phyloP scores from a whole-genome alignment of 1,140 invertebrate genomes.

The Pectinophora gossypiella region DNA sequence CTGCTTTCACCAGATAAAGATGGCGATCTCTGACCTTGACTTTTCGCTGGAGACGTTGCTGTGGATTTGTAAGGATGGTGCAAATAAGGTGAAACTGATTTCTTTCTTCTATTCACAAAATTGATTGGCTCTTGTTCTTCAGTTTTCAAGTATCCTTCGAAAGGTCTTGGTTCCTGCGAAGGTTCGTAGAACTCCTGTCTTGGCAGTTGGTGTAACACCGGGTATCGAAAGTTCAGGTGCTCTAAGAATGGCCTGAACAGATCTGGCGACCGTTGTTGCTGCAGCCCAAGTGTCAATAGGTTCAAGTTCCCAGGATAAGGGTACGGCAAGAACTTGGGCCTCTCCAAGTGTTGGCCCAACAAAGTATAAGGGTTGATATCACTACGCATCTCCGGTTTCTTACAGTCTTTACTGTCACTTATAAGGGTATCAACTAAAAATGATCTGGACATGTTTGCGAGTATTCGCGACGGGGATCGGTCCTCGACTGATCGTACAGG shows the following conservation, averaged over 20 bases:
- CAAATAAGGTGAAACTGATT: slow-evolving; percentile 60
- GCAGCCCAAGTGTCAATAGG: slow-evolving; percentile 77
- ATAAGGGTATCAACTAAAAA: slow-evolving; percentile 86
- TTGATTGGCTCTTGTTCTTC: slow-evolving; percentile 52
- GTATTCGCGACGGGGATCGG: slow-evolving; percentile 30
- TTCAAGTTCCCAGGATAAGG: slow-evolving; percentile 78
- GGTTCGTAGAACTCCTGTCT: slow-evolving; percentile 49
- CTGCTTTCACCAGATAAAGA: slow-evolving; percentile 68
- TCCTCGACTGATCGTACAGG: slow-evolving; percentile 45
- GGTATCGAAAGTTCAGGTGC: slow-evolving; percentile 59
- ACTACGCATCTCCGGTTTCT: slow-evolving; percentile 52
- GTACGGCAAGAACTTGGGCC: slow-evolving; percentile 76
- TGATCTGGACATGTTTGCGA: slow-evolving; percentile 81
- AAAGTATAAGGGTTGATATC: slow-evolving; percentile 53
- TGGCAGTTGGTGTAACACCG: slow-evolving; percentile 52
- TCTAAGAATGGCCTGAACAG: slow-evolving; percentile 65
- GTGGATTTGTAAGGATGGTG: slow-evolving; percentile 65
- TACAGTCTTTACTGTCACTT: slow-evolving; percentile 76
- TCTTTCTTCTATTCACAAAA: slow-evolving; percentile 53
- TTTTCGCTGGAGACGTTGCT: slow-evolving; percentile 59
- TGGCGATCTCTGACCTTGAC: slow-evolving; percentile 56
- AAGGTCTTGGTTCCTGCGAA: slow-evolving; percentile 29
- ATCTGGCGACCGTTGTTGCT: slow-evolving; percentile 74
- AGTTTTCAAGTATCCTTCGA: slow-evolving; percentile 40
- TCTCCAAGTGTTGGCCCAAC: slow-evolving; percentile 45